Evolutionary conservation across 2,797 vertebrate genomes (phyloP).

Genomic region (Gobio occitaniae): DNA sequence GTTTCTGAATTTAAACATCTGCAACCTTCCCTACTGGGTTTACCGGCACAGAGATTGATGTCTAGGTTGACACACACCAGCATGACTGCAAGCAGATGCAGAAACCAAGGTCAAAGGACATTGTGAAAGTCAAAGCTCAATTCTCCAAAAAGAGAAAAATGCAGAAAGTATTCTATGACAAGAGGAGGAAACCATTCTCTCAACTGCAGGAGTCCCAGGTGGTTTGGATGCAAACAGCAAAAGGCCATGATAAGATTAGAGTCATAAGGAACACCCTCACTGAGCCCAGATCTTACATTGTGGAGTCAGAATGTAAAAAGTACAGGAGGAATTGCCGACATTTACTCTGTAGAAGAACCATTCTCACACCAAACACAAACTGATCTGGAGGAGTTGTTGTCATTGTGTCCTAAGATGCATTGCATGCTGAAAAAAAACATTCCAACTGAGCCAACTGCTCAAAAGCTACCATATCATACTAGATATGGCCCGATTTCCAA

Average conservation of each 20-base stretch:
- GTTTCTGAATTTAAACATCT: neutral
- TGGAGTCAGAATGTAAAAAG: neutral
- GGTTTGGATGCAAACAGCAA: neutral
- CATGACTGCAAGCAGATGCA: neutral
- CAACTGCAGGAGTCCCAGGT: neutral
- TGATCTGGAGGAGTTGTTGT: neutral
- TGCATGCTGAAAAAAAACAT: neutral
- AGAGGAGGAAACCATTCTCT: neutral
- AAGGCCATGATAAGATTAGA: neutral
- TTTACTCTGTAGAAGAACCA: conserved; percentile 13
- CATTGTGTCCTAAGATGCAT: neutral
- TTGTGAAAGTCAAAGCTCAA: neutral
- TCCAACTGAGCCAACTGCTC: neutral
- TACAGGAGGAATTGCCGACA: conserved; percentile 1
- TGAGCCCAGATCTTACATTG: neutral
- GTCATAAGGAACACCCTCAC: neutral
- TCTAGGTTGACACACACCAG: neutral
- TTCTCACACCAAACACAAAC: neutral
- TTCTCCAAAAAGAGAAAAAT: neutral
- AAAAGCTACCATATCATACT: neutral
- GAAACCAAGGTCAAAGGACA: neutral
- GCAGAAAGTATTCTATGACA: neutral
- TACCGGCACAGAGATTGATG: neutral
- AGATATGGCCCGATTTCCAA: neutral
- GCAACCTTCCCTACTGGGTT: conserved; percentile 1